These are phyloP conservation scores for Mesembrinibis cayennensis DNA, from an alignment of 2,113 vertebrate species.

Conservation along the genomic window DNA sequence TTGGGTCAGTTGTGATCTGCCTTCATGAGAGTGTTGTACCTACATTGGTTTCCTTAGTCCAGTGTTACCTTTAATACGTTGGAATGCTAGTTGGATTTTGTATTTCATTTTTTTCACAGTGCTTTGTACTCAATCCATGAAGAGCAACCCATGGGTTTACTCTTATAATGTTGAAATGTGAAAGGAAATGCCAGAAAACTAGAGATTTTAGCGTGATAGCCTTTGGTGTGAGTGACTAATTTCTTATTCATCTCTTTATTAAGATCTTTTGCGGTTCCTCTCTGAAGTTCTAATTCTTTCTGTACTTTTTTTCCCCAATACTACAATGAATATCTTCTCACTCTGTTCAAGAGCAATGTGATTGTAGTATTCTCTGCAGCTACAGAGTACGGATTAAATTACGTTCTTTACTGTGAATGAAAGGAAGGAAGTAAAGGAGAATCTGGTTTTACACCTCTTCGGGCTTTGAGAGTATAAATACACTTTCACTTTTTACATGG, in stretches of 20 bases:
- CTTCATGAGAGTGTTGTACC: background rate
- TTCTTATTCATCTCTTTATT: background rate
- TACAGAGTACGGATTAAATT: background rate
- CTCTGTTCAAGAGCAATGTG: background rate
- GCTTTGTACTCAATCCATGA: background rate
- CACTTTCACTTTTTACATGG: background rate
- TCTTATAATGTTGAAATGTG: background rate
- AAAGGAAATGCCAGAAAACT: background rate
- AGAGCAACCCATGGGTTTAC: background rate
- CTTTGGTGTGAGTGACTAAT: background rate
- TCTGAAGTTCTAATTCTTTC: background rate
- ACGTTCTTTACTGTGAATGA: background rate
- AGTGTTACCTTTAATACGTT: background rate
- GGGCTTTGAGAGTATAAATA: background rate
- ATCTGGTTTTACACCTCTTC: background rate
- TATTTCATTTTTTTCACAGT: background rate
- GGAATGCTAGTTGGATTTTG: background rate
- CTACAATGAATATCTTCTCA: background rate
- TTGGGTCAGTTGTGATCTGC: background rate
- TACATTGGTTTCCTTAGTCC: background rate
- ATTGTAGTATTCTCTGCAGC: background rate
- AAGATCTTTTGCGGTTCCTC: background rate
- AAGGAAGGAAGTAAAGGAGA: background rate
- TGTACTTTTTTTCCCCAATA: accelerated
- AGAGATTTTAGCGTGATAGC: background rate